Evolutionary conservation across 2,888 invertebrate species (phyloP).

Genomic region (Cremastobaeus sp.): DNA sequence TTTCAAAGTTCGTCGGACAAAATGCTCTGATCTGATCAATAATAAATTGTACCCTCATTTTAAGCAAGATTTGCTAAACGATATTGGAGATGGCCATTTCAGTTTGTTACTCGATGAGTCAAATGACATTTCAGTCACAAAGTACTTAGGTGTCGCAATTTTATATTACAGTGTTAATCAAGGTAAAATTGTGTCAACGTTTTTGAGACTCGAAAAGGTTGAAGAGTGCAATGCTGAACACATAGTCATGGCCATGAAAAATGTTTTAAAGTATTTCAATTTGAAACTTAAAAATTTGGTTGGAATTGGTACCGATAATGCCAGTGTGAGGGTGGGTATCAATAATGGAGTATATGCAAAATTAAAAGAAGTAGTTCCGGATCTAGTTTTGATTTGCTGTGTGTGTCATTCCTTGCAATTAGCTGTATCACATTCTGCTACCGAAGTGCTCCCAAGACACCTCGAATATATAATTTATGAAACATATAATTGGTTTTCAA

Average conservation of each 20-base stretch:
- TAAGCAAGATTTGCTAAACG: not conserved
- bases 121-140: not conserved
- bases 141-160: not conserved
- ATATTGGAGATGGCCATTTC: not conserved
- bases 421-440: conserved; percentile 1
- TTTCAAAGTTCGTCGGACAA: too few relatives aligned
- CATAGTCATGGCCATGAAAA: not conserved
- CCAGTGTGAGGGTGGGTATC: conserved; percentile 71
- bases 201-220: not conserved
- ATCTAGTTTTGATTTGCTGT: conserved; percentile 2
- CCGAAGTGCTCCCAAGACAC: not conserved
- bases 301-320: conserved; percentile 74
- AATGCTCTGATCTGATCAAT: too few relatives aligned
- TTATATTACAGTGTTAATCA: not conserved
- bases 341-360: conserved; percentile 70
- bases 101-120: not conserved
- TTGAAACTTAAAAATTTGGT: conserved; percentile 58
- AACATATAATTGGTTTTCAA: not conserved
- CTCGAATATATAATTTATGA: not conserved
- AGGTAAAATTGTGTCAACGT: not conserved
- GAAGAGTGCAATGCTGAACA: not conserved
- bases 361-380: conserved; percentile 63
- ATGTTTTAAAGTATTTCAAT: not conserved
- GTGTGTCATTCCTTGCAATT: conserved; percentile 6
- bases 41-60: not conserved